Base-by-base conservation (phyloP, 1,140 invertebrate genomes). In the Rhynchophorus ferrugineus region DNA sequence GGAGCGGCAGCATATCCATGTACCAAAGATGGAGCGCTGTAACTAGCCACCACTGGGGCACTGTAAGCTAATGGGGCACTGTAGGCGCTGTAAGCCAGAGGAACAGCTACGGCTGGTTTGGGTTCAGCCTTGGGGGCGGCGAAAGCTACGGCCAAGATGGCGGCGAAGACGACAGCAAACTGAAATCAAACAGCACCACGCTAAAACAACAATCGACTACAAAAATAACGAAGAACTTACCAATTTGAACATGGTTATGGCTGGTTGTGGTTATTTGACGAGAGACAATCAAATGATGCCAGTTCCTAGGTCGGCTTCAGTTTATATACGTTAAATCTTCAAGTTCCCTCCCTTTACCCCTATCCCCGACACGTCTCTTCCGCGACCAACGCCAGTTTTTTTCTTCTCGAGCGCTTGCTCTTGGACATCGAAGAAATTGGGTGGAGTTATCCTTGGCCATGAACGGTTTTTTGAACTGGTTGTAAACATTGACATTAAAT, bases 91-190 rank as follows among this genome's bases (percentile, higher is more conserved):
- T 50, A 50, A 35, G n/a, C 21, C 13, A 38, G 20, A 2, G 46
- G 35, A 14, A 38, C 6, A 9, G 20, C 42, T 8, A 44, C 42
- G 2, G 3, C 11, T 5, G 47, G 45, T 22, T 36, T 37, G 13
- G 44, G 2, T 46, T 46, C 36, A 11, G 52, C 34, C 21, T 48
- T 35, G 22, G 52, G 52, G 21, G 52, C 33, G 6, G 64, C 64
- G 7, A 44, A 49, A 17, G 63, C 59, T 8, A 61, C 35, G 38
- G 56, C 57, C 49, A 61, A 22, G 17, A 61, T 41, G 43, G 54
- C 54, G 41, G 49, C 53, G 41, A 61, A 44, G 20, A 61, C 29
- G 13, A 16, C 24, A 29, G 24, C 24, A 11, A 29, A 48, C 46
- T 48, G 21, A 39, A 48, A 48, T 36, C 3, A n/a, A 44, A 22